Base-by-base conservation (phyloP, 2,888 invertebrate species). In the Philonicus albiceps region DNA sequence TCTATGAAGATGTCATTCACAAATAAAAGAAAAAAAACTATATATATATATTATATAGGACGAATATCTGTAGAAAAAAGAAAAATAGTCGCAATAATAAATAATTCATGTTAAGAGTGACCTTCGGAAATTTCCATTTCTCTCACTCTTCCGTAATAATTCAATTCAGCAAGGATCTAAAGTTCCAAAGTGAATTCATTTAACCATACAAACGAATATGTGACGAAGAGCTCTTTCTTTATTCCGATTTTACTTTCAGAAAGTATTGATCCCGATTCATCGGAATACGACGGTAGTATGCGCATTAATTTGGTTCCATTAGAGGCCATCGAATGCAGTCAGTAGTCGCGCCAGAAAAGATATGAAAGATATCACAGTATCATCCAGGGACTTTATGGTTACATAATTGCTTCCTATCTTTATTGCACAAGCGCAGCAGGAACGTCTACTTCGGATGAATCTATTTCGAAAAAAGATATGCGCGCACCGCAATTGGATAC, bases 241-340 rank as follows among this genome's bases (percentile, higher is more conserved):
- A 37, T 75, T 37, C 34, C n/a, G 37, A 75, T 75, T 75, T 75
- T 75, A 75, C 75, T 75, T 75, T 75, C 75, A 75, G 37, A 75
- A 75, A 37, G 75, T 19, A 30, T 75, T 75, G 34, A 75, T 19
- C 37, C 11, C 34, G 19, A 75, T 75, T 31, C 19, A 3, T 37
- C 75, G 37, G 75, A 75, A 75, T 75, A 34, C 11, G 75, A 19
- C 75, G 19, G 75, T 75, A 75, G 75, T 75, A 75, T 75, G 75
- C 75, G 75, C 75, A 75, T 75, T 75, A 13, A 75, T 75, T 75
- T 75, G 75, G 7, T 30, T 75, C 75, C 5, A 37, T 75, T 37
- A 37, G 34, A 37, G 34, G 75, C 31, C 19, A 8, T 31, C 37
- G 37, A 75, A 19, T 75, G 75, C 75, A 37, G 75, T n/a, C 11